Percentiles rank a stretch among this genome's conserved stretches.
These are phyloP conservation scores for Paraplagusia blochii DNA, from an alignment of 2,113 vertebrate species.

Conservation along the genomic window DNA sequence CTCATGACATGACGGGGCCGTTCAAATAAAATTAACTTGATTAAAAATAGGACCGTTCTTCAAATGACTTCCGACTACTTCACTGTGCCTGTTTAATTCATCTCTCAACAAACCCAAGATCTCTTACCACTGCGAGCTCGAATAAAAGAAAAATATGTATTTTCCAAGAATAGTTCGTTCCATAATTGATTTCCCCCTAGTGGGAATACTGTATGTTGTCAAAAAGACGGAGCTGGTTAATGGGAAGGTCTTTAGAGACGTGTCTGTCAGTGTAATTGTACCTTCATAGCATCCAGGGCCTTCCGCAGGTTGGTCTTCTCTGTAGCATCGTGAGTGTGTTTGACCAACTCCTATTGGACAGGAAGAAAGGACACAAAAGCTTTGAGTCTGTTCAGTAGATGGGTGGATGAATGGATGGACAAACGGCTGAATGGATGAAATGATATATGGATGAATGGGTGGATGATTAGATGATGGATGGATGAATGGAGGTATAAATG, in stretches of 20 bases:
- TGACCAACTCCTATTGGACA: conserved; percentile 86
- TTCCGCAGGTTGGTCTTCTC: conserved; percentile 89
- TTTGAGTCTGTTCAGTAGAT: neutral
- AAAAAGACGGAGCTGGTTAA: neutral
- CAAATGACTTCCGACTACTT: neutral
- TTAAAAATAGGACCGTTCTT: neutral
- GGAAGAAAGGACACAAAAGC: conserved; percentile 15
- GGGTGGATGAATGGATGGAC: neutral
- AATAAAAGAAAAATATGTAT: too few species aligned
- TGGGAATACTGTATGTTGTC: too few species aligned
- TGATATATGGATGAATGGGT: too few species aligned
- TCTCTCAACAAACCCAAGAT: too few species aligned
- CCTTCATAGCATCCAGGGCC: conserved; percentile 97
- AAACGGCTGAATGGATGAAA: neutral
- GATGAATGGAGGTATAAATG: too few species aligned
- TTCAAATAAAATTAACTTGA: neutral
- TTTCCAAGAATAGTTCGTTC: too few species aligned
- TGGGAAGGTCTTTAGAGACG: neutral
- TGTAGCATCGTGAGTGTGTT: conserved; percentile 84
- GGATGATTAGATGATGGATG: too few species aligned
- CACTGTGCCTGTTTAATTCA: neutral
- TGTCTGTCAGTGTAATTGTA: conserved; percentile 31
- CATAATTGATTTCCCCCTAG: too few species aligned
- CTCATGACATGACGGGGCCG: neutral
- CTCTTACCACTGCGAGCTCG: too few species aligned